Conservation (phyloP, 1,140 invertebrate genomes). For the Achroia grisella region DNA sequence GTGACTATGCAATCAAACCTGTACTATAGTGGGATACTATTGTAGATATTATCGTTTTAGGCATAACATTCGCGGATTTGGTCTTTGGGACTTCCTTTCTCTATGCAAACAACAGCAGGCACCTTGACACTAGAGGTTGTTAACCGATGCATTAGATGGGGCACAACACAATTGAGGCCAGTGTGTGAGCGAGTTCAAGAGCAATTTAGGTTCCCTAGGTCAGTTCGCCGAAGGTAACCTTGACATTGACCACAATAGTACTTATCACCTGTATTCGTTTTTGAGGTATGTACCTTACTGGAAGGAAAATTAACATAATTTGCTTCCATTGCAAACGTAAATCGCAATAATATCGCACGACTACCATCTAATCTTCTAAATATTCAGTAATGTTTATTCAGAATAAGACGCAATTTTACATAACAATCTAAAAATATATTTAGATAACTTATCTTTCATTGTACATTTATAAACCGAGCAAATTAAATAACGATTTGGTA, state of each 20-base stretch:
- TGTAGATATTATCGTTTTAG: no score
- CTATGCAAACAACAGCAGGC: constrained; percentile 53
- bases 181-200: constrained; percentile 70
- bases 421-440: neutral
- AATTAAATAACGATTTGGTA: neutral
- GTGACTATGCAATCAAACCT: no score
- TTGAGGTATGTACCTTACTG: no score
- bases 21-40: no score
- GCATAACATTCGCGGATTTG: constrained; percentile 6
- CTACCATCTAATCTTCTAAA: no score
- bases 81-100: constrained; percentile 33
- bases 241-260: constrained; percentile 59
- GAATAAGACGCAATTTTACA: neutral
- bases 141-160: constrained; percentile 67
- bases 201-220: constrained; percentile 72
- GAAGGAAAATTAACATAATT: neutral
- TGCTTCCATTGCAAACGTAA: constrained; percentile 1
- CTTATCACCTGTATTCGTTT: constrained; percentile 10
- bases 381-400: neutral
- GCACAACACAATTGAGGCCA: constrained; percentile 71
- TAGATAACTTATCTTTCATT: no score
- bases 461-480: neutral
- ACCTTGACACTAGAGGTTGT: constrained; percentile 70
- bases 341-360: no score
- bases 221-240: constrained; percentile 72